phyloP scores from a whole-genome alignment of 2,797 vertebrate species.

The Psittacula derbiana region DNA sequence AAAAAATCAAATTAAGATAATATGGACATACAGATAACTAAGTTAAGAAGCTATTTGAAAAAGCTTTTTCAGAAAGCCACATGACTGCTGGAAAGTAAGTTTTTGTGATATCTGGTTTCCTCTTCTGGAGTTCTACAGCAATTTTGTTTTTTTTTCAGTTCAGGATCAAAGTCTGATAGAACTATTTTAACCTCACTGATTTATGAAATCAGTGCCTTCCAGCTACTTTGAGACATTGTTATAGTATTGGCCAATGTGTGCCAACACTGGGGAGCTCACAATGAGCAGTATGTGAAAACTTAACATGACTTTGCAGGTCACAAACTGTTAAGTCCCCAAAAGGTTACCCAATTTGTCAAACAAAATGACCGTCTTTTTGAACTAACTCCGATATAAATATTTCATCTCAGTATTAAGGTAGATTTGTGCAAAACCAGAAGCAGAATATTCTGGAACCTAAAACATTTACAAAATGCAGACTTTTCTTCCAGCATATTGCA shows the following conservation, averaged over 20 bases:
- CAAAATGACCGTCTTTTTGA: neutral
- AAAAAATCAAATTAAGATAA: neutral
- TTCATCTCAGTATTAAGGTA: neutral
- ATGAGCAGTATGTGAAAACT: neutral
- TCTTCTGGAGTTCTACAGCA: neutral
- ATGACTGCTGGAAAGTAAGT: neutral
- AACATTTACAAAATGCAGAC: neutral
- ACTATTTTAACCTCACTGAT: neutral
- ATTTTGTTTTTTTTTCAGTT: neutral
- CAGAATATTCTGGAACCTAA: neutral
- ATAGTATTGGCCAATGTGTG: neutral
- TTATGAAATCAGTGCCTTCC: neutral
- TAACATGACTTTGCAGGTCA: neutral
- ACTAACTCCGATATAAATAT: neutral
- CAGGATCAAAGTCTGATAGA: neutral
- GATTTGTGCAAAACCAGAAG: neutral
- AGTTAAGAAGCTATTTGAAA: neutral
- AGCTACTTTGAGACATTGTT: neutral
- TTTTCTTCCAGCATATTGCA: neutral
- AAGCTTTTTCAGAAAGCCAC: neutral
- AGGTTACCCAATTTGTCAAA: neutral
- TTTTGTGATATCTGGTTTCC: neutral
- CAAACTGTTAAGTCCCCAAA: neutral
- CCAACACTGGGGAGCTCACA: neutral
- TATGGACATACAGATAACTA: neutral